Conservation (phyloP, 2,113 vertebrate species). For the Phyllostomus hastatus region DNA sequence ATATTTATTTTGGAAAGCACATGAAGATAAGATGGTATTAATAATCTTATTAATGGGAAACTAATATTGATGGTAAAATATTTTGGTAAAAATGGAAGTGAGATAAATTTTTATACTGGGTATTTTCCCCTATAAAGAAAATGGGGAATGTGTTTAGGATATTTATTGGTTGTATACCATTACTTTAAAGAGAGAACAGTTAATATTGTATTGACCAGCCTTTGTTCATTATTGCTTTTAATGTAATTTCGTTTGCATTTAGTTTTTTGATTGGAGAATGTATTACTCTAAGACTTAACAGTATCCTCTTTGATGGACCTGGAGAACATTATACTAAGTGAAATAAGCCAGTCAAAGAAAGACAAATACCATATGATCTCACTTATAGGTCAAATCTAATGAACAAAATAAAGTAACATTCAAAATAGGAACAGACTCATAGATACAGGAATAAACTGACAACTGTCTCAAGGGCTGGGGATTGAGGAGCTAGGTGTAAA, state of each 20-base stretch:
- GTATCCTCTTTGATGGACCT: not conserved
- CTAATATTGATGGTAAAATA: not conserved
- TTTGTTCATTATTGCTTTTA: not conserved
- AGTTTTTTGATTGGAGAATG: not conserved
- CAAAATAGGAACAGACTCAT: not conserved
- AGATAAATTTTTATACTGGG: not conserved
- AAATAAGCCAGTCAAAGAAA: not conserved
- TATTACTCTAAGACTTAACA: not conserved
- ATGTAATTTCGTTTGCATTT: not conserved
- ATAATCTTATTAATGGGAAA: not conserved
- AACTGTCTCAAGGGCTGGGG: not conserved
- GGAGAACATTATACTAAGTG: not conserved
- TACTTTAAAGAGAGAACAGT: not conserved
- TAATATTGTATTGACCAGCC: not conserved
- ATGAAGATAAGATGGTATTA: not conserved
- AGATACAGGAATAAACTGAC: not conserved
- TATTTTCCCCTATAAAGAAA: not conserved
- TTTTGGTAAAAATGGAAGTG: not conserved
- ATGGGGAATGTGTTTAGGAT: not conserved
- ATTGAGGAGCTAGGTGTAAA: not conserved
- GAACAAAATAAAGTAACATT: not conserved
- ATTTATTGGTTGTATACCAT: not conserved
- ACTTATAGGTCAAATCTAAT: not conserved
- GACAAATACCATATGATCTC: not conserved
- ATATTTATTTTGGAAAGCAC: conserved; percentile 41